These are phyloP conservation scores for Drosophila basisetae DNA, from an alignment of 2,888 invertebrate species.

Conservation along the genomic window DNA sequence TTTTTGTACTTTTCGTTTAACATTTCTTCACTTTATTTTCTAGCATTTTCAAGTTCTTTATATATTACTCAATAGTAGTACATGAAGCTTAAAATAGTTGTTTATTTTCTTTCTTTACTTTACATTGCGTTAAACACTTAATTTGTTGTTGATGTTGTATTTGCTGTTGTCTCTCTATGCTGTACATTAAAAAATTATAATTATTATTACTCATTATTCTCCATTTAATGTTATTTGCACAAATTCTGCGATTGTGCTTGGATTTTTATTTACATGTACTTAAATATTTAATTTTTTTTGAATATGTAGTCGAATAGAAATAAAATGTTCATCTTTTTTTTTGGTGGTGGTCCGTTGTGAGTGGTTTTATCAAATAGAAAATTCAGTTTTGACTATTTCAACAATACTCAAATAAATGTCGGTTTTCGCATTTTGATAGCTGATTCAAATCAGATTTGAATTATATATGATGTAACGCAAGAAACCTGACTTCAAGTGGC, in stretches of 20 bases:
- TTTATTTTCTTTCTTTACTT: constrained; percentile 20
- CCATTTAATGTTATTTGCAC: constrained; percentile 20
- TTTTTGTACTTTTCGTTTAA: constrained; percentile 49
- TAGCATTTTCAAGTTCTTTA: constrained; percentile 54
- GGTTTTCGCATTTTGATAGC: neutral
- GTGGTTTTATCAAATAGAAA: neutral
- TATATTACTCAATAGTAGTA: constrained; percentile 68
- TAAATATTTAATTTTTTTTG: neutral
- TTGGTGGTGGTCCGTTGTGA: constrained; percentile 23
- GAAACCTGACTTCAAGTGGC: neutral
- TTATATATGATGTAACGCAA: neutral
- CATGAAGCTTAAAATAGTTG: constrained; percentile 54
- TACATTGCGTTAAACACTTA: constrained; percentile 40
- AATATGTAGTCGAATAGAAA: constrained; percentile 17
- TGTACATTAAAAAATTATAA: constrained; percentile 39
- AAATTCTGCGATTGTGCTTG: constrained; percentile 17
- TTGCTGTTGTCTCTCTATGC: constrained; percentile 2
- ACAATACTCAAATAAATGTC: neutral
- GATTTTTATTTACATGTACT: constrained; percentile 34
- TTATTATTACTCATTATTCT: constrained; percentile 8
- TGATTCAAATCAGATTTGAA: constrained; percentile 10
- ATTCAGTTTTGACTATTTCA: neutral
- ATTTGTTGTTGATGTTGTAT: constrained; percentile 9
- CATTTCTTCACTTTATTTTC: constrained; percentile 67
- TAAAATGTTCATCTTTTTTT: constrained; percentile 1